These are phyloP conservation scores for Alosa alosa DNA, from an alignment of 2,113 vertebrate species.

Conservation along the genomic window DNA sequence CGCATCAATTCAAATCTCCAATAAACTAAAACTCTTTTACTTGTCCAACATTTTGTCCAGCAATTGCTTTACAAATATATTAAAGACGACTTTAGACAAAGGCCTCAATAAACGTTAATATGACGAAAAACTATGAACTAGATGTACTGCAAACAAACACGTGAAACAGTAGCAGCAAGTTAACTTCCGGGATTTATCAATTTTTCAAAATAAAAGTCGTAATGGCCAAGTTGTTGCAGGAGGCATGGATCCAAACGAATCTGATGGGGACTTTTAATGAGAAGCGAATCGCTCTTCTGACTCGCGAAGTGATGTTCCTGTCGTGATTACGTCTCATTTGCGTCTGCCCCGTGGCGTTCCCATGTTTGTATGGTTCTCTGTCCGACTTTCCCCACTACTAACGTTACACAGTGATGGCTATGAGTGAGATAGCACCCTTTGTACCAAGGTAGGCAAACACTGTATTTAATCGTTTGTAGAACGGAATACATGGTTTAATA, in stretches of 20 bases:
- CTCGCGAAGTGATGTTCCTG: neutral
- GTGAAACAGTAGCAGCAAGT: neutral
- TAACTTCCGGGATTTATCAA: neutral
- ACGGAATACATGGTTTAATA: neutral
- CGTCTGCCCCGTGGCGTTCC: conserved; percentile 10
- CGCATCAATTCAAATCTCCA: neutral
- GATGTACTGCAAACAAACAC: neutral
- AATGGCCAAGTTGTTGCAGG: neutral
- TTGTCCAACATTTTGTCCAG: neutral
- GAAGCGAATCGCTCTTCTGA: neutral
- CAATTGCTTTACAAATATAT: neutral
- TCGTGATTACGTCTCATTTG: conserved; percentile 12
- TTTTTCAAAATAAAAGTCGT: neutral
- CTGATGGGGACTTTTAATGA: neutral
- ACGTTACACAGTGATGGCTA: neutral
- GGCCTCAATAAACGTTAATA: neutral
- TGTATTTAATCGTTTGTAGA: neutral
- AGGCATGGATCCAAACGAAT: neutral
- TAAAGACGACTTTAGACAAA: neutral
- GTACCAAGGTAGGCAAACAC: neutral
- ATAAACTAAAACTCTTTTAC: neutral
- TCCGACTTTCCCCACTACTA: neutral
- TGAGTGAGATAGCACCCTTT: neutral
- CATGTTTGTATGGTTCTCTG: neutral
- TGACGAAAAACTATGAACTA: neutral